Conservation (phyloP, 2,888 invertebrate species). For the Drosophila glabriapex region DNA sequence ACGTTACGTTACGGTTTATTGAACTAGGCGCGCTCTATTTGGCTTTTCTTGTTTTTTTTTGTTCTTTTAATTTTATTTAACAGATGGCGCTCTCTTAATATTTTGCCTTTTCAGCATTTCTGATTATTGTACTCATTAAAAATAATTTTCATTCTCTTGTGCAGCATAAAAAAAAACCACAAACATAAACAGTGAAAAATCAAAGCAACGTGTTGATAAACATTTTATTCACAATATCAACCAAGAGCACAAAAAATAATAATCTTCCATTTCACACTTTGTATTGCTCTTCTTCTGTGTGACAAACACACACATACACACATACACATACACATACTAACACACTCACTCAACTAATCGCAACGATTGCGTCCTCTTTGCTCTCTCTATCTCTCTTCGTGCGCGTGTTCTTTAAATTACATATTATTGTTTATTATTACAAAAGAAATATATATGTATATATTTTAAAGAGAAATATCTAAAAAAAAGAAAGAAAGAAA, state of each 20-base stretch:
- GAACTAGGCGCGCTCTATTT: conserved; percentile 60
- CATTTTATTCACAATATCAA: conserved; percentile 21
- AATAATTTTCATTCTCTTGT: conserved; percentile 54
- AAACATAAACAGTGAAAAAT: conserved; percentile 19
- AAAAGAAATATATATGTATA: conserved; percentile 1
- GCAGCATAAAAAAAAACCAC: conserved; percentile 37
- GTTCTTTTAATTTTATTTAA: conserved; percentile 1
- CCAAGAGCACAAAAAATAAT: conserved; percentile 16
- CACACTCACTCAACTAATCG: conserved; percentile 55
- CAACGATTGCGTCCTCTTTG: conserved; percentile 70
- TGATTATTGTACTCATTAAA: conserved; percentile 28
- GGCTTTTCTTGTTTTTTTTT: conserved; percentile 16
- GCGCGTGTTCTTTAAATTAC: conserved; percentile 50
- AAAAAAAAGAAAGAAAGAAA: conserved; percentile 5
- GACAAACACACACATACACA: conserved; percentile 16
- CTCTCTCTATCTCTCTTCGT: conserved; percentile 24
- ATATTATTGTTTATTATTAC: conserved; percentile 33
- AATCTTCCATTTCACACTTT: conserved; percentile 14
- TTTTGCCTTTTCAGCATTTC: conserved; percentile 51
- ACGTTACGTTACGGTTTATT: conserved; percentile 56
- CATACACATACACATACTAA: conserved; percentile 6
- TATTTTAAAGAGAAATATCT: conserved; percentile 8
- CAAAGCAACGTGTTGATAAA: conserved; percentile 46
- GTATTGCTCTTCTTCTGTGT: conserved; percentile 12
- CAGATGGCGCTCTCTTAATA: conserved; percentile 19